Evolutionary conservation across 2,113 vertebrate genomes (phyloP).

Genomic region (Ariopsis seemanni): DNA sequence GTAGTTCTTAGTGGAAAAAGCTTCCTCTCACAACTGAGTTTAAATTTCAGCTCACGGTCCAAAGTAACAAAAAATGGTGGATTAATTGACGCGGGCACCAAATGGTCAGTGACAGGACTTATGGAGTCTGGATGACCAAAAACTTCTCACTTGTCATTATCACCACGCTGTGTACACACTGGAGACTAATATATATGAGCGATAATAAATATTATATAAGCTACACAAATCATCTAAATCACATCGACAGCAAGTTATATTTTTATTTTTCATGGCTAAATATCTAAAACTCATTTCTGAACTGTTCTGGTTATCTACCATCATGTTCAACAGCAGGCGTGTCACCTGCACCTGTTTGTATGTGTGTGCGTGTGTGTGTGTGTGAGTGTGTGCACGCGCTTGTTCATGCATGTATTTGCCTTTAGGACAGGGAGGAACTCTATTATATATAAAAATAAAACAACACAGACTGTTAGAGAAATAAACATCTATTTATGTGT

Average conservation of each 20-base stretch:
- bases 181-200: no score
- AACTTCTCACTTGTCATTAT: no score
- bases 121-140: no score
- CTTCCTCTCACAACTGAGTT: no score
- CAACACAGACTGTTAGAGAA: background rate
- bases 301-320: background rate
- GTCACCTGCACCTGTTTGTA: background rate
- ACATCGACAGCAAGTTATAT: background rate
- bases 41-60: no score
- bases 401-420: background rate
- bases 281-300: background rate
- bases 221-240: background rate
- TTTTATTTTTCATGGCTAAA: background rate
- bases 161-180: no score
- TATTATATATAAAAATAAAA: background rate
- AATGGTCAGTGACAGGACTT: no score
- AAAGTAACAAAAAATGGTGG: no score
- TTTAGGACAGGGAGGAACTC: background rate
- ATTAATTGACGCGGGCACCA: no score
- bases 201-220: background rate
- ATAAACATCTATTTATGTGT: background rate
- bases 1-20: no score
- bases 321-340: background rate
- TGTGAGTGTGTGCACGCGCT: background rate
- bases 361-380: background rate